phyloP scores from a whole-genome alignment of 1,140 invertebrate genomes.

The Drosophila baimaii region DNA sequence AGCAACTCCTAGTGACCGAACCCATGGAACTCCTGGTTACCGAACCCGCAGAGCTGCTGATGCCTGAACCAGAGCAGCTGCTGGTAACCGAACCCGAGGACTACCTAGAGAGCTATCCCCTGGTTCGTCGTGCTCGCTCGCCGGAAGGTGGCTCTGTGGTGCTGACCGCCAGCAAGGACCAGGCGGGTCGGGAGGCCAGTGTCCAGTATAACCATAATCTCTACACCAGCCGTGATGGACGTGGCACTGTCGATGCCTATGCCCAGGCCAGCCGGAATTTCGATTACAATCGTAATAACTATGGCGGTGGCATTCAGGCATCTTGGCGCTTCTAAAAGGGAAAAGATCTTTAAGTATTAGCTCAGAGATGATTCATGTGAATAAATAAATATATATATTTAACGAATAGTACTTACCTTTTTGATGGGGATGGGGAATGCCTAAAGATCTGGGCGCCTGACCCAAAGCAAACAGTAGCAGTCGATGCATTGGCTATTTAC shows the following conservation, averaged over 20 bases:
- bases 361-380: constrained; percentile 9
- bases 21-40: neutral
- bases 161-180: constrained; percentile 42
- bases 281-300: constrained; percentile 65
- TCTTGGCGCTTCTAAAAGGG: constrained; percentile 54
- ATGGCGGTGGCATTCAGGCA: constrained; percentile 54
- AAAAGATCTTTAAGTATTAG: constrained; percentile 11
- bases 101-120: neutral
- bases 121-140: constrained; percentile 45
- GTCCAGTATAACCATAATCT: constrained; percentile 74
- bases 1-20: neutral
- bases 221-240: constrained; percentile 62
- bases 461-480: constrained; percentile 42
- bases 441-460: constrained; percentile 8
- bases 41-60: neutral
- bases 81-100: neutral
- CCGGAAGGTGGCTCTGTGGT: constrained; percentile 59
- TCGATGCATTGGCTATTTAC: constrained; percentile 32
- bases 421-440: neutral
- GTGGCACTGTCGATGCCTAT: constrained; percentile 71
- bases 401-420: neutral
- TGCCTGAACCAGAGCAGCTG: neutral
- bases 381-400: constrained; percentile 14
- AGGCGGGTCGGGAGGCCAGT: constrained; percentile 54
- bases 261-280: constrained; percentile 71